Base-by-base conservation (phyloP, 2,797 vertebrate species). In the Sebastes flavidus region DNA sequence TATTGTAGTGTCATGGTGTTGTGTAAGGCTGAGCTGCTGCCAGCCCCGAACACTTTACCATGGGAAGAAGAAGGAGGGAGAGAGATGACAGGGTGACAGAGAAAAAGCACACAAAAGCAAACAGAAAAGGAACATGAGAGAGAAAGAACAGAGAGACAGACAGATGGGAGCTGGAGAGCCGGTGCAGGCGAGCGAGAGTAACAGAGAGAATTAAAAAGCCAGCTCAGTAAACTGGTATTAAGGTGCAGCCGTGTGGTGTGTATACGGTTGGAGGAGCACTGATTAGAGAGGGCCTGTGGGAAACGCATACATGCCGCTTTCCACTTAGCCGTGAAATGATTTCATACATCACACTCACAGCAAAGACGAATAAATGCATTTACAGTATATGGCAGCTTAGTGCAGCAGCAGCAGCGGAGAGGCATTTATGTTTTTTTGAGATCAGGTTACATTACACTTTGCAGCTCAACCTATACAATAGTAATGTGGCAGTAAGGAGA, bases 271-370 rank as follows among this genome's bases (percentile, higher is more conserved):
- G 82, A 81, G 81, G 85, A 92, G 84, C 90, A 85, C 82, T 90
- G 88, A 94, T 94, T 93, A 90, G 88, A 86, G 75, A 65, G 77
- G 76, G 91, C 90, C 90, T 82, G 80, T 85, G 89, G 92, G 91
- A 87, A 93, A 89, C 63, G 72, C 84, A 84, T 78, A 91, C 80
- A 74, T 84, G 86, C 86, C 81, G 89, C 82, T 84, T 87, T 91
- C 85, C 89, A 94, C 88, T 92, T 93, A 89, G 78, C 84, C 82
- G 75, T 81, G 88, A 92, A 92, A 93, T 93, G 30, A 92, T 93
- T 93, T 91, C 87, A 91, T 92, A 90, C 74, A 89, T 92, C 88
- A 88, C 82, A 76, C 85, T 87, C 67, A 56, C 75, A 83, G 73
- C 75, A 81, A 84, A 92, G 86, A 84, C 75, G 82, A 65, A 86